Conservation (phyloP, 2,888 invertebrate genomes). For the Polylopha cassiicola region DNA sequence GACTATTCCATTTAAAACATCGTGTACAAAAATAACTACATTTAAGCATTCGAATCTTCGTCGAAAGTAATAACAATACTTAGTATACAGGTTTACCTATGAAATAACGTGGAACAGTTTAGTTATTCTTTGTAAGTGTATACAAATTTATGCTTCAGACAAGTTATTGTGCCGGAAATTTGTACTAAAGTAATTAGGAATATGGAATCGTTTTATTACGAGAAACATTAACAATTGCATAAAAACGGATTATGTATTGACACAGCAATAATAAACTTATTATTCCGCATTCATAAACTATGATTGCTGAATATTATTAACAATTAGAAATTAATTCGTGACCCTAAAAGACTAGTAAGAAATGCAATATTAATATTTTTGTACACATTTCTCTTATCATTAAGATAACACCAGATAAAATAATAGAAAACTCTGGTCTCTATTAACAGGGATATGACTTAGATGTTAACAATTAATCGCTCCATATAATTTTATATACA, state of each 20-base stretch:
- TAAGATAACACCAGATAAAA: conserved; percentile 73
- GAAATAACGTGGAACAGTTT: conserved; percentile 4
- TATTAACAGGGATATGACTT: conserved; percentile 71
- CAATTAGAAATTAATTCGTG: conserved; percentile 42
- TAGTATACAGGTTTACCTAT: conserved; percentile 8
- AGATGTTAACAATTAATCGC: conserved; percentile 58
- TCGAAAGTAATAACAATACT: conserved; percentile 44
- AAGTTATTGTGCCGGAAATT: too few relatives aligned
- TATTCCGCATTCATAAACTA: conserved; percentile 4
- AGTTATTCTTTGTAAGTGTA: too few relatives aligned
- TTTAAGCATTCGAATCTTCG: conserved; percentile 53
- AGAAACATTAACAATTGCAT: too few relatives aligned
- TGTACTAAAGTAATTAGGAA: too few relatives aligned
- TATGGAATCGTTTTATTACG: too few relatives aligned
- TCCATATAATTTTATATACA: conserved; percentile 40
- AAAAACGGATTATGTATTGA: too few relatives aligned
- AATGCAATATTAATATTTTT: conserved; percentile 71
- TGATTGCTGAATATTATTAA: conserved; percentile 1
- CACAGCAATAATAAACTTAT: not conserved
- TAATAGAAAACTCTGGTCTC: conserved; percentile 56
- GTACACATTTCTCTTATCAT: conserved; percentile 72
- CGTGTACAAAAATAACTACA: conserved; percentile 70
- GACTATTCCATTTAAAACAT: conserved; percentile 60
- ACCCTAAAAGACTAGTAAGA: conserved; percentile 74
- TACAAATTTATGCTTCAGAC: too few relatives aligned